Evolutionary conservation across 2,797 vertebrate genomes (phyloP), one percentile per base, ranked within the genome.

Genomic region (Taeniopygia guttata): DNA sequence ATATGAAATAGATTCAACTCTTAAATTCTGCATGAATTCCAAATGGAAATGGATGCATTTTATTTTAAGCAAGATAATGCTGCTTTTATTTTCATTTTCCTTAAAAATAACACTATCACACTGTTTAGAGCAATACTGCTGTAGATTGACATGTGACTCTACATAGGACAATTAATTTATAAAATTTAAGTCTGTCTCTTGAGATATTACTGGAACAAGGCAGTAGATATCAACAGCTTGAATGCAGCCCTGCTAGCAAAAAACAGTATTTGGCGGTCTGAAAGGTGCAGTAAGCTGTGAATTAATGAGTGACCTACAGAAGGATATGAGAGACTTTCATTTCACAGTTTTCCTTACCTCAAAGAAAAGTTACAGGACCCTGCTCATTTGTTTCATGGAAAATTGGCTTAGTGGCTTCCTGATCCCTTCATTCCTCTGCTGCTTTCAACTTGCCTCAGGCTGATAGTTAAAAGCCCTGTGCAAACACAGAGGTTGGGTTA

Each of bases 351-450:
- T 74, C 22, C 38, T 75, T 38, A 75, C 52, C 26, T 80, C 86
- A 92, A 49, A 80, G 23, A 78, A 84, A 72, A 76, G 29, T 56
- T 49, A 64, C 42, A 56, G 42, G 13, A 52, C 16, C 20, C 20
- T 69, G 42, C 13, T 88, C 21, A 30, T 78, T 79, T 72, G 27
- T 34, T 73, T 75, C 60, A 58, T 54, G 40, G 30, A 27, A 76
- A 87, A 84, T 43, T 32, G 40, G 13, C 19, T 75, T 68, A 25
- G 32, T 78, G 49, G 13, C 30, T 90, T 84, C 46, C 70, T 94
- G 66, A 74, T 60, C 76, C 38, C 66, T 92, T 89, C 81, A 80
- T 94, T 90, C 69, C 69, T 88, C 38, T 82, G 54, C 67, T 81
- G 78, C 77, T 87, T 87, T 22, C 46, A 90, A 25, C 34, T 58